phyloP scores from a whole-genome alignment of 2,113 vertebrate genomes.

The Rhea americana region DNA sequence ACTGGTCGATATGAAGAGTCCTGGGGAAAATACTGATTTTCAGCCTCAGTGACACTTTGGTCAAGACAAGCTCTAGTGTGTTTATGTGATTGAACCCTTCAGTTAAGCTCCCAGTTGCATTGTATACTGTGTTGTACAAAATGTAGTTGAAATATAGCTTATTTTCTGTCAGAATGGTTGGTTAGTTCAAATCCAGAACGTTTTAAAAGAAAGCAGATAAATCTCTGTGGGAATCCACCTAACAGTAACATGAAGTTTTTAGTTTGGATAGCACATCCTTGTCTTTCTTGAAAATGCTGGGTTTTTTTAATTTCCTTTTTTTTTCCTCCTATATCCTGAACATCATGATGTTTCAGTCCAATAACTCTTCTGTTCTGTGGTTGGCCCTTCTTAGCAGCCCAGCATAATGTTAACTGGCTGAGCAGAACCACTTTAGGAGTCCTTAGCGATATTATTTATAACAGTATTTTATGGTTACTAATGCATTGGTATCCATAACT shows the following conservation, averaged over 20 bases:
- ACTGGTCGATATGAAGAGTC: background rate
- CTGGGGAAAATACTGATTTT: background rate
- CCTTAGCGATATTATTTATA: background rate
- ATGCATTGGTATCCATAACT: background rate
- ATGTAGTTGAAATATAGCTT: background rate
- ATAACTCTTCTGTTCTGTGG: accelerated
- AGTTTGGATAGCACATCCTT: background rate
- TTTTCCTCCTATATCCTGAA: background rate
- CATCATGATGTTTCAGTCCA: background rate
- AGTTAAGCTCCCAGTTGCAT: background rate
- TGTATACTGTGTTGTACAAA: background rate
- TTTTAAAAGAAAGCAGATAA: background rate
- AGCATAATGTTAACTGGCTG: background rate
- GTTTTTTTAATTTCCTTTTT: background rate
- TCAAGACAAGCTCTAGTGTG: background rate
- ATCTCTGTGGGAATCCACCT: background rate
- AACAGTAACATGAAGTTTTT: background rate
- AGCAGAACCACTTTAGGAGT: background rate
- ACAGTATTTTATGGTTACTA: background rate
- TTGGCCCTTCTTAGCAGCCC: background rate
- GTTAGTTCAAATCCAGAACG: background rate
- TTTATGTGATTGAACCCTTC: background rate
- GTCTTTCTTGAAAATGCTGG: background rate
- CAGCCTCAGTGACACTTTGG: background rate
- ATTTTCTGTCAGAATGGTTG: background rate